These are phyloP conservation scores for Acanthosoma haemorrhoidale DNA, from an alignment of 2,888 invertebrate genomes.

Conservation along the genomic window DNA sequence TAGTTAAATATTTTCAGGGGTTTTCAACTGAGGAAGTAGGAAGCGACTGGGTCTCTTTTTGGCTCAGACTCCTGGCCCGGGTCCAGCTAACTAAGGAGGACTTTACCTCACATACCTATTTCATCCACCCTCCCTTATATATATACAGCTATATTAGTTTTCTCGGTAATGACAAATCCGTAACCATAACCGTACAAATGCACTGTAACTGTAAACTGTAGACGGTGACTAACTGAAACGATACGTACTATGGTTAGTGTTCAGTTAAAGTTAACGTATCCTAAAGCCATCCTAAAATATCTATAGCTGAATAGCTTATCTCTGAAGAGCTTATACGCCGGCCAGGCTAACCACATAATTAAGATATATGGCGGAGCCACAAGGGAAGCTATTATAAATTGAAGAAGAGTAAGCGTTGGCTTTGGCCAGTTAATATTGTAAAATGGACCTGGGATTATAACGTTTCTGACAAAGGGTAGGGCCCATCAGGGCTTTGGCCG, in stretches of 20 bases:
- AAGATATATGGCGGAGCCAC: neutral
- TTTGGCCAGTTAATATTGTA: neutral
- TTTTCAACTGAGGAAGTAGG: neutral
- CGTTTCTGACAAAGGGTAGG: neutral
- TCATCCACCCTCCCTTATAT: neutral
- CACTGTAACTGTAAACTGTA: no score
- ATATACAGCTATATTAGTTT: no score
- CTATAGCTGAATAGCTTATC: no score
- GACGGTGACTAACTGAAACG: no score
- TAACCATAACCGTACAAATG: no score
- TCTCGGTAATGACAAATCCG: no score
- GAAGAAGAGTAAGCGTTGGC: neutral
- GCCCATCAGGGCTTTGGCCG: neutral
- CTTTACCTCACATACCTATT: neutral
- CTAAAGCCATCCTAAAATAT: no score
- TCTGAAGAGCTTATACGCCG: no score
- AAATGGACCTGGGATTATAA: neutral
- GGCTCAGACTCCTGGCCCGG: neutral
- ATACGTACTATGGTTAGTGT: no score
- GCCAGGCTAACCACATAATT: neutral
- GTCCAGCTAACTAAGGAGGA: neutral
- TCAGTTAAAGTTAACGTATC: no score
- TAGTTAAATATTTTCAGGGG: neutral
- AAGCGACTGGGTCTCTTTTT: neutral
- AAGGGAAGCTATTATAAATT: slow-evolving; percentile 9